Evolutionary conservation across 2,888 invertebrate genomes (phyloP), one percentile per base, ranked within the genome.

Genomic region (Chironomus riparius): DNA sequence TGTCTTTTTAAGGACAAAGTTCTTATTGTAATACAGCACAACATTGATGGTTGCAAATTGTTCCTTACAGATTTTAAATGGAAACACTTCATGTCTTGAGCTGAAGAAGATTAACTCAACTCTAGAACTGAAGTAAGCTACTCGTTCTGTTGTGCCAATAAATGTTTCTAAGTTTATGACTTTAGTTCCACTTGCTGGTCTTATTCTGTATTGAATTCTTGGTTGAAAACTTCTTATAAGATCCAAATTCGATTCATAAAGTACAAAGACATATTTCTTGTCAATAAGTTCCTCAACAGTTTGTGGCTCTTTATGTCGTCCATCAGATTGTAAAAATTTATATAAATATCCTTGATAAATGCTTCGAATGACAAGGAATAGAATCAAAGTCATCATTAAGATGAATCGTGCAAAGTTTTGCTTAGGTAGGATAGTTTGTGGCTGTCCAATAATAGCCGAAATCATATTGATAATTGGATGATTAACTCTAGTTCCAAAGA

Each of bases 261-360:
- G 15, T 1, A 28, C 3, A 12, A 76, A 76, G 2, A 24, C 12
- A 18, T 56, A 76, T 3, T 47, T n/a, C 38, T 56, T 38, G 0
- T 68, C 50, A n/a, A 56, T 13, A 38, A 76, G 28, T 18, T 69
- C 76, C 4, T 24, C 22, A 2, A 71, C 10, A 24, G n/a, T 71
- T 50, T 50, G 13, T 24, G 18, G 24, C 24, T 15, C 47, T 15
- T 15, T 50, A 0, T 71, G 21, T 28, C 15, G 15, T 2, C 15
- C 56, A 61, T 69, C 38, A 3, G 76, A 69, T 22, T 76, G 68
- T 5, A 69, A 6, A 18, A 56, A 69, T 15, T 38, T 56, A 18
- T 56, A 69, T 1, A 69, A 21, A 15, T 24, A 76, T 56, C 76
- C 76, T 56, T 76, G 76, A 76, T 76, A 76, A 12, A 56, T 15